Evolutionary conservation across 2,113 vertebrate species (phyloP).

Genomic region (Perccottus glenii): DNA sequence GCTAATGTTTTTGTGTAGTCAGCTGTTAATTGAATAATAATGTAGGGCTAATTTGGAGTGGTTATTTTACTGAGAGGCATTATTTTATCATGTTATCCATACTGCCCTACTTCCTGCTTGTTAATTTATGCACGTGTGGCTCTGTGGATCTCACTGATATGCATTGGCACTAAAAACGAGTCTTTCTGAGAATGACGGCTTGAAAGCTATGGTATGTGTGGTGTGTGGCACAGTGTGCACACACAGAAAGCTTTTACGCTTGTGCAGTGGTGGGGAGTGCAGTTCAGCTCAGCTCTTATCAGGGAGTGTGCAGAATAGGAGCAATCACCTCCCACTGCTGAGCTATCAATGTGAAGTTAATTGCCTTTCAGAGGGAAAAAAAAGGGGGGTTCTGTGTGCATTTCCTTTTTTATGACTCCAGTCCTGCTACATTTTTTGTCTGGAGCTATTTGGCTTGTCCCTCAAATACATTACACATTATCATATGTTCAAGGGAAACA

Average conservation of each 20-base stretch:
- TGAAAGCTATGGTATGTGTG: conserved; percentile 23
- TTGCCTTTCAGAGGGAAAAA: conserved; percentile 62
- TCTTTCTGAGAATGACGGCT: conserved; percentile 49
- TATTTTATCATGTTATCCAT: conserved; percentile 31
- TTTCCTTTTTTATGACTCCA: conserved; percentile 11
- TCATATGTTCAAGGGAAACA: background rate
- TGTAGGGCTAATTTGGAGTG: conserved; percentile 13
- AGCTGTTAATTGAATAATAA: conserved; percentile 39
- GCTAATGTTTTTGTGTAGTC: conserved; percentile 41
- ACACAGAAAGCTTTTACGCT: conserved; percentile 30
- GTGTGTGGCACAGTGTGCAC: conserved; percentile 13
- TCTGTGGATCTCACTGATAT: conserved; percentile 50
- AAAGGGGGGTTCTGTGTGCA: background rate
- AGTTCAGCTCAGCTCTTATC: conserved; percentile 70
- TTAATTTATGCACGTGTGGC: conserved; percentile 9
- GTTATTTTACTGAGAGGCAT: conserved; percentile 30
- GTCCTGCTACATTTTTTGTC: background rate
- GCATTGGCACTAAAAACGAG: conserved; percentile 46
- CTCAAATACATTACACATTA: background rate
- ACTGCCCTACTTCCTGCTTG: conserved; percentile 2
- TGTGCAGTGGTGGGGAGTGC: background rate
- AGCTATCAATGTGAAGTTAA: conserved; percentile 71
- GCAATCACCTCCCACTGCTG: conserved; percentile 68
- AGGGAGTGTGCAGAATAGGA: conserved; percentile 52
- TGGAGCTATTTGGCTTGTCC: background rate